Base-by-base conservation (phyloP, 2,797 vertebrate genomes). In the Cossypha polioptera region DNA sequence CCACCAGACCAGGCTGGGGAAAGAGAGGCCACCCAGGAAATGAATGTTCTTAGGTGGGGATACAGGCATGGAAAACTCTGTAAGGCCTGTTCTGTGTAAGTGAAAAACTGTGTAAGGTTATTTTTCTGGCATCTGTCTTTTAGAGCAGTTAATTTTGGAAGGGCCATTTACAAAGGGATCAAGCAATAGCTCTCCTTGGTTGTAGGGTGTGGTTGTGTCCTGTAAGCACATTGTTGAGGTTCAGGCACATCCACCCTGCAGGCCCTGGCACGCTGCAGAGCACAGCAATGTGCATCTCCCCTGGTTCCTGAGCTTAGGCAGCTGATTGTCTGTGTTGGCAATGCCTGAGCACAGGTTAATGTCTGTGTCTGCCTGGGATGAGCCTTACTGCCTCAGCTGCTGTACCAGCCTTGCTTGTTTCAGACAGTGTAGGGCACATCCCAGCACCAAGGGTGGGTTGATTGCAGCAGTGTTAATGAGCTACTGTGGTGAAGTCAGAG, bases 301-400 rank as follows among this genome's bases (percentile, higher is more conserved):
- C 11, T 45, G 48, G 1, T 68, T 50, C 25, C 62, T 45, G 36
- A 62, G 15, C 38, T 45, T 3, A 5, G 66, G 33, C 57, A 74
- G 42, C 7, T 61, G 17, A 4, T 25, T 5, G 4, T 18, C 12
- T 8, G 7, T 21, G 33, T 8, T 18, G 33, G 54, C 1, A 0
- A 14, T 79, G 43, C n/a, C 62, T 26, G 20, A 75, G 71, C 48
- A 21, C 24, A 16, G 20, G 3, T 22, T 3, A 2, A 10, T 9
- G 0, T 18, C 6, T 3, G 0, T 31, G 0, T 3, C n/a, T 86
- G 72, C 1, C 21, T 11, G 43, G 45, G 35, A 2, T 51, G 55
- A 28, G 31, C 42, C 11, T 16, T 3, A 2, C 11, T 42, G 47
- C 38, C 55, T 47, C 10, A 1, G 40, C 59, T 42, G 36, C 59